Evolutionary conservation across 2,888 invertebrate genomes (phyloP).

Genomic region (Cylloceria caligata): DNA sequence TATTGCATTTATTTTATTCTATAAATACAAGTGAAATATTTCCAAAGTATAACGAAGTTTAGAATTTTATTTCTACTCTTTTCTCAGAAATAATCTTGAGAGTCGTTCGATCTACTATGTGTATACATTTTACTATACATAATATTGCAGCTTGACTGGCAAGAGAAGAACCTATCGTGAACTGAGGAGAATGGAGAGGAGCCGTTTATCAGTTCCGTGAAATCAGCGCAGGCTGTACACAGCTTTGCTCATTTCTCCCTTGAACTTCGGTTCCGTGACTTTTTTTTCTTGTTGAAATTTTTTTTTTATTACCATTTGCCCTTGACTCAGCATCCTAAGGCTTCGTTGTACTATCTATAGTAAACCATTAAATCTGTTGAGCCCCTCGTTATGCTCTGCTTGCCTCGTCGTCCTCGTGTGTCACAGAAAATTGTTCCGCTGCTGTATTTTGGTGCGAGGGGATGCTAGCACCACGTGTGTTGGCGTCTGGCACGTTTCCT

Average conservation of each 20-base stretch:
- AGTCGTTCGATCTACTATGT: neutral
- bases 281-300: neutral
- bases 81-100: neutral
- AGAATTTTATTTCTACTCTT: neutral
- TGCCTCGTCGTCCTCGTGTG: constrained; percentile 19
- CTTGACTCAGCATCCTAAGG: constrained; percentile 29
- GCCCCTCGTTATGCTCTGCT: constrained; percentile 29
- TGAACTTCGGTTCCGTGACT: neutral
- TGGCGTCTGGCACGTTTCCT: constrained; percentile 22
- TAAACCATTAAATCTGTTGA: constrained; percentile 32
- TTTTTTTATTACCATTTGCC: constrained; percentile 2
- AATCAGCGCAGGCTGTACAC: neutral
- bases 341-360: constrained; percentile 18
- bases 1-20: neutral
- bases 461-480: constrained; percentile 11
- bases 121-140: constrained; percentile 10
- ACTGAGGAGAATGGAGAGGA: constrained; percentile 4
- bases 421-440: constrained; percentile 23
- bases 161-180: constrained; percentile 10
- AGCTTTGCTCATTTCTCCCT: constrained; percentile 16
- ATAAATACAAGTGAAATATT: neutral
- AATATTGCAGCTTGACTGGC: constrained; percentile 1
- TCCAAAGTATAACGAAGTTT: neutral
- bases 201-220: constrained; percentile 27
- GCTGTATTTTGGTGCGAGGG: constrained; percentile 16